These are phyloP conservation scores for Umimayanthus kanabou DNA, from an alignment of 92 coral and sea anemone genomes.

Conservation along the genomic window DNA sequence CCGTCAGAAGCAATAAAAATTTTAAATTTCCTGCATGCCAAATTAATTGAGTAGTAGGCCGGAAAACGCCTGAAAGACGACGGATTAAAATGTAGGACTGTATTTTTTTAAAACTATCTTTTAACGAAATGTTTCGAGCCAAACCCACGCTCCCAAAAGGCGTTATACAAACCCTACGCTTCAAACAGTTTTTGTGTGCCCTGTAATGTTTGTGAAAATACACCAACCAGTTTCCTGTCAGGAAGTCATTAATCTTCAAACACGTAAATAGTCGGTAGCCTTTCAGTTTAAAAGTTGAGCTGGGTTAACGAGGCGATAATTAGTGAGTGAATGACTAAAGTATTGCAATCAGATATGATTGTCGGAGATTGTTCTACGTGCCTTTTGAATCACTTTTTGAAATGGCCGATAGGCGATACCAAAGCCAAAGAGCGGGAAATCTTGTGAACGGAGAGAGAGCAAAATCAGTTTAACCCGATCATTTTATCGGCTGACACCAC, in stretches of 20 bases:
- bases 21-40: slow-evolving; percentile 1
- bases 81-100: neutral
- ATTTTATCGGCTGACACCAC: neutral
- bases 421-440: slow-evolving; percentile 3
- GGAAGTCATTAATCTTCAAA: slow-evolving; percentile 34
- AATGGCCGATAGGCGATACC: neutral
- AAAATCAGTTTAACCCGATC: neutral
- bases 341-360: neutral
- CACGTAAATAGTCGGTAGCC: slow-evolving; percentile 28
- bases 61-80: neutral
- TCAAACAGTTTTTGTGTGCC: neutral
- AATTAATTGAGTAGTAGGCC: neutral
- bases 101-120: neutral
- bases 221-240: slow-evolving; percentile 16
- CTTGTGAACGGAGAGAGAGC: slow-evolving; percentile 1
- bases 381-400: neutral
- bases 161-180: too few relatives aligned
- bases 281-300: neutral
- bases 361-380: neutral
- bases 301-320: slow-evolving; percentile 34
- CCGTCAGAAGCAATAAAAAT: neutral
- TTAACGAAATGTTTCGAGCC: neutral
- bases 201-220: neutral
- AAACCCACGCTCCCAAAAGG: neutral
- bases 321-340: slow-evolving; percentile 1